phyloP scores from a whole-genome alignment of 2,113 vertebrate genomes.

The Anoura caudifer region DNA sequence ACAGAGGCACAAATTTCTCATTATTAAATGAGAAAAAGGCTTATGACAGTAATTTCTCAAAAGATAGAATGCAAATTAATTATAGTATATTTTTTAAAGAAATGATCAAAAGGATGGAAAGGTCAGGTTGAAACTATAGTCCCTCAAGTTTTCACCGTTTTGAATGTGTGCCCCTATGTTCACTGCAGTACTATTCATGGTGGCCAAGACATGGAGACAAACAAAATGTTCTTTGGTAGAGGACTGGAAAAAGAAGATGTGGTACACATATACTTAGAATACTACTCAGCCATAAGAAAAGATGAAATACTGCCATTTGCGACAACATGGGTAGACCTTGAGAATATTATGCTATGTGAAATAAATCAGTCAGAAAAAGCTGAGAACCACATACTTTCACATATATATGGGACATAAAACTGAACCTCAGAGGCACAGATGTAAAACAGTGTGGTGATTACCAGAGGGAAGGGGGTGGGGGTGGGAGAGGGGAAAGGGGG shows the following conservation, averaged over 20 bases:
- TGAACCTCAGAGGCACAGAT: background rate
- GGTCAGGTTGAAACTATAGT: background rate
- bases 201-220: background rate
- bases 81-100: slow-evolving; percentile 23
- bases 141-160: background rate
- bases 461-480: background rate
- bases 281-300: background rate
- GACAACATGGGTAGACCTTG: background rate
- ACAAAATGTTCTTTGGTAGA: background rate
- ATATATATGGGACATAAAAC: background rate
- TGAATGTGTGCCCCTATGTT: background rate
- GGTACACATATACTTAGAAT: background rate
- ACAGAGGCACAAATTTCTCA: slow-evolving; percentile 6
- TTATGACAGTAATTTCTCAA: slow-evolving; percentile 42
- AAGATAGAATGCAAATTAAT: slow-evolving; percentile 43
- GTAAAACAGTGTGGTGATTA: background rate
- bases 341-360: background rate
- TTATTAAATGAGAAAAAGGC: slow-evolving; percentile 24
- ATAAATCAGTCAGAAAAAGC: background rate
- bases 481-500: background rate
- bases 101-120: background rate
- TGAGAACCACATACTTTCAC: background rate
- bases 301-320: background rate
- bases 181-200: background rate
- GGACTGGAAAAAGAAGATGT: background rate